Percentiles rank a stretch among this genome's conserved stretches.
These are phyloP conservation scores for Dasyurus viverrinus DNA, from an alignment of 2,113 vertebrate species.

Conservation along the genomic window DNA sequence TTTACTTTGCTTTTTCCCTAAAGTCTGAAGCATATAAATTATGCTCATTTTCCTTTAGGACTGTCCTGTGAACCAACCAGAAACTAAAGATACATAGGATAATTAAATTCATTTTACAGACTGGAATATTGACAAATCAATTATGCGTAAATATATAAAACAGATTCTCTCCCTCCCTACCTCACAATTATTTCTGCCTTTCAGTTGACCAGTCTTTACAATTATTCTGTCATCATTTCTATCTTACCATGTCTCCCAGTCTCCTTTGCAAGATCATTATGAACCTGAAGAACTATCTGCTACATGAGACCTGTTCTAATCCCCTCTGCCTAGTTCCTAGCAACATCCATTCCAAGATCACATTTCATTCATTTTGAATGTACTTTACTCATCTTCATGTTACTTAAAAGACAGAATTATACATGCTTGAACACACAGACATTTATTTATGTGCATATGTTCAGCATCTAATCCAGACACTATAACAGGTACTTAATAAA, in stretches of 20 bases:
- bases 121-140: not conserved
- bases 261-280: not conserved
- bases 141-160: not conserved
- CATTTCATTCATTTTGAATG: not conserved
- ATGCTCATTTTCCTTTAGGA: not conserved
- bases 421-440: not conserved
- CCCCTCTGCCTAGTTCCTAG: not conserved
- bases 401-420: not conserved
- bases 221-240: not conserved
- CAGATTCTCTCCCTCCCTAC: not conserved
- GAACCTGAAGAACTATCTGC: not conserved
- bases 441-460: not conserved
- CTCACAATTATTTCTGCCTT: not conserved
- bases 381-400: not conserved
- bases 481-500: not conserved
- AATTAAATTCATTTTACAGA: not conserved
- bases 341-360: not conserved
- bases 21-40: not conserved
- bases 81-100: not conserved
- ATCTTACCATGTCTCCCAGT: not conserved
- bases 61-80: not conserved
- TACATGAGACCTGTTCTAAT: not conserved
- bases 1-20: not conserved
- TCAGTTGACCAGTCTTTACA: not conserved
- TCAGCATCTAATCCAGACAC: not conserved